phyloP scores from a whole-genome alignment of 1,140 invertebrate species.

The Maconellicoccus hirsutus region DNA sequence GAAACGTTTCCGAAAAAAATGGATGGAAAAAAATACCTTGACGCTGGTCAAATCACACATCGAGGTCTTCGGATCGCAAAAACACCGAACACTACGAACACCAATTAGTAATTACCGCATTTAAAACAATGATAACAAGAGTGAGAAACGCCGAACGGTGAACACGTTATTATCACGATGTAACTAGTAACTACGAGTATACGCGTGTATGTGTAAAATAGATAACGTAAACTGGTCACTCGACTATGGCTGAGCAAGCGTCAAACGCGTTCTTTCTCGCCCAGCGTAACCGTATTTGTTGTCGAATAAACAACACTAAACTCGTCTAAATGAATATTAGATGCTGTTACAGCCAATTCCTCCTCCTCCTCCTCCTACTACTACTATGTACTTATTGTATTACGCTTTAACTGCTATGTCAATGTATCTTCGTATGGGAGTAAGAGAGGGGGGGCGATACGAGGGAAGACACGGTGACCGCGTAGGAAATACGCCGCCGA shows the following conservation, averaged over 20 bases:
- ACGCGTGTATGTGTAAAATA: background rate
- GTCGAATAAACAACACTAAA: conserved; percentile 9
- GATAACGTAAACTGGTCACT: background rate
- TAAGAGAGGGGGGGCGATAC: too few relatives aligned
- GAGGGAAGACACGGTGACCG: background rate
- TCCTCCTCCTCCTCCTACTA: background rate
- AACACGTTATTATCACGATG: too few relatives aligned
- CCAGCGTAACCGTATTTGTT: background rate
- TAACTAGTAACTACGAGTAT: too few relatives aligned
- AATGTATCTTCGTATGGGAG: background rate
- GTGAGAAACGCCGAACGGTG: too few relatives aligned
- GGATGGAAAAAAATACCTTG: too few relatives aligned
- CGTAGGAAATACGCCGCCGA: background rate
- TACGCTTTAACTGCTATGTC: background rate
- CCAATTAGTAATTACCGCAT: too few relatives aligned
- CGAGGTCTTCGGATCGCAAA: too few relatives aligned
- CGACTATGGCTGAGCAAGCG: background rate
- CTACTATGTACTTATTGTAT: background rate
- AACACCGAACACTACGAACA: too few relatives aligned
- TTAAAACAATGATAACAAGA: too few relatives aligned
- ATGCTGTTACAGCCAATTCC: background rate
- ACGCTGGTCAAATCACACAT: too few relatives aligned
- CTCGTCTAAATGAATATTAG: conserved; percentile 9
- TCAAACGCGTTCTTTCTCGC: background rate
- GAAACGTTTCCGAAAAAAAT: too few relatives aligned